Conservation (phyloP, 2,797 vertebrate genomes). For the Pristis pectinata region DNA sequence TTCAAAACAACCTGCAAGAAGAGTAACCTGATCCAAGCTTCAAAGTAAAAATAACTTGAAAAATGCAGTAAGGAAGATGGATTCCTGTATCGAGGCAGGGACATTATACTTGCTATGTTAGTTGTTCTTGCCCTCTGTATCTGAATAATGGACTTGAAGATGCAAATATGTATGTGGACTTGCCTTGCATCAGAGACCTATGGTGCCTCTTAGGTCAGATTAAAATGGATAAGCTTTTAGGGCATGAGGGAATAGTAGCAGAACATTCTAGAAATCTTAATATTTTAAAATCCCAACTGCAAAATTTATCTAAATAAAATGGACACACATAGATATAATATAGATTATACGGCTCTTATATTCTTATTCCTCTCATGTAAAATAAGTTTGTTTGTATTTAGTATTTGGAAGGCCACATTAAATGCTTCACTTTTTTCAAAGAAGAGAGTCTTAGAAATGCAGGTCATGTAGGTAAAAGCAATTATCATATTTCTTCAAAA, state of each 20-base stretch:
- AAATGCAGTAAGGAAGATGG: neutral
- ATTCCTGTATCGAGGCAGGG: neutral
- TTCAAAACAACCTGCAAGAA: neutral
- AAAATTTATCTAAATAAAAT: neutral
- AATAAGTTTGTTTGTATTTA: neutral
- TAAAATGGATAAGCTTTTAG: neutral
- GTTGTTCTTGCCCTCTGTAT: neutral
- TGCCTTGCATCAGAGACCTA: neutral
- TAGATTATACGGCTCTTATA: neutral
- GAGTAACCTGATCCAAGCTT: neutral
- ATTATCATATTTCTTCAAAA: neutral
- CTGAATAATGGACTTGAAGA: neutral
- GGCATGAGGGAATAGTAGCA: neutral
- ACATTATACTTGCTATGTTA: neutral
- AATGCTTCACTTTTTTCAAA: neutral
- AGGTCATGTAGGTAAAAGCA: neutral
- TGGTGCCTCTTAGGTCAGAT: neutral
- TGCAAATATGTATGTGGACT: neutral
- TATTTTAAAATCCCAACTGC: neutral
- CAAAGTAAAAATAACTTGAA: neutral
- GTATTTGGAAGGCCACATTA: neutral
- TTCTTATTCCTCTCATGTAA: neutral
- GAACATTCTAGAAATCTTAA: neutral
- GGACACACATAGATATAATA: neutral
- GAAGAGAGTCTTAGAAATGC: neutral